Base-by-base conservation (phyloP, 1,140 invertebrate genomes). In the Drosophila pandora region DNA sequence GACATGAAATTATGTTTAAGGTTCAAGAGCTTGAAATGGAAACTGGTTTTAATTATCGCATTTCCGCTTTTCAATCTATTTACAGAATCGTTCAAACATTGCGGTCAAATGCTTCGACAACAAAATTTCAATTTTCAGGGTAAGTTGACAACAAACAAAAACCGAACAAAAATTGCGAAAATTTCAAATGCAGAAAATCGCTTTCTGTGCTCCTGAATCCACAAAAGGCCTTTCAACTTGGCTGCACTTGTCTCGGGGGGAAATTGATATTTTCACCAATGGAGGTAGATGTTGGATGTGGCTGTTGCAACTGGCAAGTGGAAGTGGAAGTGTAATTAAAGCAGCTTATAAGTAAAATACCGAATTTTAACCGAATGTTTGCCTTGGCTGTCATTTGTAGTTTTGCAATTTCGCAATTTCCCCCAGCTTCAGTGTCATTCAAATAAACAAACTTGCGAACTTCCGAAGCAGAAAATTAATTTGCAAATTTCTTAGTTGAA, bases 241-340 rank as follows among this genome's bases (percentile, higher is more conserved):
- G n/a, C 39, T 65, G 60, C 59, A 55, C 61, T 54, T 75, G 41
- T 13, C 61, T 32, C 43, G 48, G 30, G 41, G 43, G 59, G 23
- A 64, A 74, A 64, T 74, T 76, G 62, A 53, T 49, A 62, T 54
- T 62, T 61, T 53, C 30, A 45, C 12, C 17, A 67, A n/a, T 48
- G 49, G 41, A 6, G 25, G 5, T 6, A 28, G 25, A 6, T 6
- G 2, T 5, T 28, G 25, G 25, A 6, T 6, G 25, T 28, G 25
- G 25, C 25, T 28, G 25, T 17, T 17, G 17, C 17, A 17, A 17
- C 0, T 17, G 17, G 17, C 17, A 30, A 67, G 21, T 57, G 64
- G 41, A 60, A 72, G 47, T 82, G 32, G 30, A 85, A 76, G 69
- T 83, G 79, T 83, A 82, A 83, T 82, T 83, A 83, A 74, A 55